These are phyloP conservation scores for Boleophthalmus pectinirostris DNA, from an alignment of 2,113 vertebrate genomes.

Conservation along the genomic window DNA sequence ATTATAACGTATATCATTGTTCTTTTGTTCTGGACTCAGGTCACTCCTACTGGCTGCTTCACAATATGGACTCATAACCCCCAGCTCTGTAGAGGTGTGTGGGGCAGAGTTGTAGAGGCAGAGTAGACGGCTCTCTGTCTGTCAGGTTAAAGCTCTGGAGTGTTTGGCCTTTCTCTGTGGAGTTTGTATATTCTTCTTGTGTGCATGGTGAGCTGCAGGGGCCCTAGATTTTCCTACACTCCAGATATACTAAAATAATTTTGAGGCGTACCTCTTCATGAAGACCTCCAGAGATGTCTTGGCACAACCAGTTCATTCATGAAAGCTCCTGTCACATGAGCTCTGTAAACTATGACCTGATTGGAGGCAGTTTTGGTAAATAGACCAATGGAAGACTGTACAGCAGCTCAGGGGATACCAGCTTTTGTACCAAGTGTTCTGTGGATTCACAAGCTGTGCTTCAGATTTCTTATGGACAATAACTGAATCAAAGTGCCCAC, in stretches of 20 bases:
- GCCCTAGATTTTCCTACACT: neutral
- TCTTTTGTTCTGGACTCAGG: slow-evolving; percentile 62
- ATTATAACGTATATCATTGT: neutral
- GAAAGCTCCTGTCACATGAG: neutral
- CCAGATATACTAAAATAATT: neutral
- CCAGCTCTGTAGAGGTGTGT: neutral
- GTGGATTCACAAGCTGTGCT: neutral
- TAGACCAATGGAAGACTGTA: neutral
- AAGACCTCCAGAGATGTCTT: neutral
- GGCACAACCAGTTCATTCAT: neutral
- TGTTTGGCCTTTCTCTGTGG: too few relatives aligned
- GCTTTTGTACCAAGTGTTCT: neutral
- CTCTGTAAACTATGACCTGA: neutral
- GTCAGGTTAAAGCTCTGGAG: too few relatives aligned
- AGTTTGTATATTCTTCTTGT: too few relatives aligned
- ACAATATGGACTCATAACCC: neutral
- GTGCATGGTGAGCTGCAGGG: too few relatives aligned
- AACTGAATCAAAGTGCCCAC: neutral
- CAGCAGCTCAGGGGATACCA: neutral
- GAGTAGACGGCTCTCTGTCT: too few relatives aligned
- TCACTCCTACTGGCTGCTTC: slow-evolving; percentile 59
- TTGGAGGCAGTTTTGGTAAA: neutral
- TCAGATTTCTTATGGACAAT: neutral
- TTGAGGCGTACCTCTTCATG: neutral
- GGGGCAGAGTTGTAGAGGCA: too few relatives aligned